Evolutionary conservation across 1,140 invertebrate species (phyloP).

Genomic region (Penaeus vannamei): DNA sequence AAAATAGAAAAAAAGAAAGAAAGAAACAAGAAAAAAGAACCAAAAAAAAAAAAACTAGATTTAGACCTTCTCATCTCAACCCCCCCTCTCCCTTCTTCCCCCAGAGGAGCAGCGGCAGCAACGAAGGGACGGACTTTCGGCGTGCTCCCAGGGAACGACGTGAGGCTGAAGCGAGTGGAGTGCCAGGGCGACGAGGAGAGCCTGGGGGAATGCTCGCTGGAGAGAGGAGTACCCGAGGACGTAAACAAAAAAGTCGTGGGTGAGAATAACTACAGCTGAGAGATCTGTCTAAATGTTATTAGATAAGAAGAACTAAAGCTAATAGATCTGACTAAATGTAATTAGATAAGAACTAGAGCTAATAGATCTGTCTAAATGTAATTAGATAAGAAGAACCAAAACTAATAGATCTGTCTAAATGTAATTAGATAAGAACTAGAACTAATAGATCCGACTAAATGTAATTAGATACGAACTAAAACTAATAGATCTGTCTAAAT

Average conservation of each 20-base stretch:
- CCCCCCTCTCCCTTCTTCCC: no score
- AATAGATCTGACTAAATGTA: no score
- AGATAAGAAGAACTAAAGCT: no score
- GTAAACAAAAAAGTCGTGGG: conserved; percentile 50
- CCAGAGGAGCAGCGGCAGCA: conserved; percentile 39
- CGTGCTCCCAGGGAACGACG: background rate
- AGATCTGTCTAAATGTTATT: background rate
- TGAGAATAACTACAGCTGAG: background rate
- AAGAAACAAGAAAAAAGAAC: background rate
- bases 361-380: no score
- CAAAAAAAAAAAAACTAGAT: background rate
- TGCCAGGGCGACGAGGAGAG: conserved; percentile 39
- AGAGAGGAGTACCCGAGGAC: conserved; percentile 24
- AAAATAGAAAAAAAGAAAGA: conserved; percentile 25
- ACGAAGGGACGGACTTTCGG: conserved; percentile 45
- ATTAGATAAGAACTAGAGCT: no score
- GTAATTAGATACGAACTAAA: no score
- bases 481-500: no score
- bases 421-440: no score
- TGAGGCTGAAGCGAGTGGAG: conserved; percentile 20
- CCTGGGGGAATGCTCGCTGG: conserved; percentile 26
- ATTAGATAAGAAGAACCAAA: no score
- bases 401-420: no score
- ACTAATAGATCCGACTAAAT: no score
- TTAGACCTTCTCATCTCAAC: no score